phyloP scores from a whole-genome alignment of 2,888 invertebrate species.

The Pantelozetes paolii region DNA sequence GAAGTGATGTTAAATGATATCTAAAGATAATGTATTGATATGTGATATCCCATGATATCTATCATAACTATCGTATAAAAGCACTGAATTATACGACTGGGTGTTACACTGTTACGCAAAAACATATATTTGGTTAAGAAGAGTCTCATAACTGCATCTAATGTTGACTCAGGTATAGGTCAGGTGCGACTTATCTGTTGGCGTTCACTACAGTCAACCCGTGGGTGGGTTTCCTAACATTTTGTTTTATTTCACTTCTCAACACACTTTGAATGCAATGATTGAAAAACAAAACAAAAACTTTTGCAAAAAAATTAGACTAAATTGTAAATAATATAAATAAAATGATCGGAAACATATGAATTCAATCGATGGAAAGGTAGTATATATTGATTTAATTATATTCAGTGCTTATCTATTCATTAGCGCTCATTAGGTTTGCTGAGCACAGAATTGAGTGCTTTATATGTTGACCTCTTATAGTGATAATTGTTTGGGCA shows the following conservation, averaged over 20 bases:
- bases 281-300: constrained; percentile 4
- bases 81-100: constrained; percentile 6
- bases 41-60: constrained; percentile 9
- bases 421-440: constrained; percentile 14
- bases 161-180: constrained; percentile 21
- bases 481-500: constrained; percentile 30
- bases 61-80: background rate
- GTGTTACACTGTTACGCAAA: constrained; percentile 21
- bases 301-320: background rate
- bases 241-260: constrained; percentile 25
- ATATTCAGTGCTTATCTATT: constrained; percentile 16
- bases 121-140: constrained; percentile 19
- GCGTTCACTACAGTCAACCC: constrained; percentile 2
- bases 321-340: background rate
- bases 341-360: background rate
- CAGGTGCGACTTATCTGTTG: constrained; percentile 7
- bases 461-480: constrained; percentile 29
- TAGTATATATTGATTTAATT: no score
- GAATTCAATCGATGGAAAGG: background rate
- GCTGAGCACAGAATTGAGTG: constrained; percentile 13
- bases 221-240: constrained; percentile 20
- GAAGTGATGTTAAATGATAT: constrained; percentile 16
- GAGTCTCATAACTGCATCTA: constrained; percentile 20
- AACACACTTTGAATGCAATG: constrained; percentile 8
- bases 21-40: constrained; percentile 33